phyloP scores from a whole-genome alignment of 64 coral and sea anemone species.

The Stichodactyla mertensii region DNA sequence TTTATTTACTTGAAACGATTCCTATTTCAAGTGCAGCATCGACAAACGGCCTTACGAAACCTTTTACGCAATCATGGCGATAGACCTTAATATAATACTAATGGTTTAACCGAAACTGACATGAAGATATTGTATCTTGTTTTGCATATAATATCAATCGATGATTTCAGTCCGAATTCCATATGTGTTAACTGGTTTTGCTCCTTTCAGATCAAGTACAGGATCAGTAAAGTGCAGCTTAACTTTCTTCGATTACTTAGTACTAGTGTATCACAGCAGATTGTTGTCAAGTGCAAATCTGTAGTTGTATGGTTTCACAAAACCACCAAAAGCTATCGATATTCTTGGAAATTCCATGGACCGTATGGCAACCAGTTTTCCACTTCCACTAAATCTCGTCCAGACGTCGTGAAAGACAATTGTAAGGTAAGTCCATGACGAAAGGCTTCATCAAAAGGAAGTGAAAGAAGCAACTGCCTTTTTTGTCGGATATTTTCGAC shows the following conservation, averaged over 20 bases:
- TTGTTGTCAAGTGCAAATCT: slow-evolving; percentile 83
- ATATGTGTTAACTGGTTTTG: neutral
- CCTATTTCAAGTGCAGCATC: too few species aligned
- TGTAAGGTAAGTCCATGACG: slow-evolving; percentile 46
- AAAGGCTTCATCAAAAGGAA: neutral
- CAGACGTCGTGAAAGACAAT: slow-evolving; percentile 67
- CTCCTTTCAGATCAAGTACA: slow-evolving; percentile 74
- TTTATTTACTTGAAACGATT: neutral
- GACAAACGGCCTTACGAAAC: too few species aligned
- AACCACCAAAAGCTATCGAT: slow-evolving; percentile 54
- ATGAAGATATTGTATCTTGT: too few species aligned
- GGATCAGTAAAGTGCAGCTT: slow-evolving; percentile 63
- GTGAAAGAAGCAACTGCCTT: neutral
- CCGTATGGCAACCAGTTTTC: slow-evolving; percentile 69
- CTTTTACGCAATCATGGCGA: too few species aligned
- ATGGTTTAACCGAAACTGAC: too few species aligned
- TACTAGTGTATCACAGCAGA: slow-evolving; percentile 52
- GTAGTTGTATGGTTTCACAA: slow-evolving; percentile 82
- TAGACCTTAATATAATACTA: too few species aligned
- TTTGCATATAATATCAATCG: too few species aligned
- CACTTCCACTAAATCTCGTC: slow-evolving; percentile 42
- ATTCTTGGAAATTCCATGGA: slow-evolving; percentile 89
- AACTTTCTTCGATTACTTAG: slow-evolving; percentile 86
- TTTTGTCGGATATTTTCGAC: neutral
- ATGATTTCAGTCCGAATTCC: too few species aligned